Conservation (phyloP, 2,888 invertebrate genomes). For the Chrysodeixis includens region DNA sequence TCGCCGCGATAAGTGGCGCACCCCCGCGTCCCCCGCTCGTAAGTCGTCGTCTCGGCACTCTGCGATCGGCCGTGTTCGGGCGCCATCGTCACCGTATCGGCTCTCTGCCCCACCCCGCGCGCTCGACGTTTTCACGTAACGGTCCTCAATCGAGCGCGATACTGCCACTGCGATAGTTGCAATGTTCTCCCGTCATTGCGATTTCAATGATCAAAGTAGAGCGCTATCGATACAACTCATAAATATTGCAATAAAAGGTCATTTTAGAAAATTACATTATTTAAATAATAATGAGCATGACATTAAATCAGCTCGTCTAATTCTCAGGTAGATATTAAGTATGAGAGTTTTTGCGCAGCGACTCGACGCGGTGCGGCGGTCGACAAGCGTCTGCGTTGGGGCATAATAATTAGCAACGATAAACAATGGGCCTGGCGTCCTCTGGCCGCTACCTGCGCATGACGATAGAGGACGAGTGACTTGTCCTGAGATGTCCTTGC, state of each 20-base stretch:
- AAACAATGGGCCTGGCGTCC: slow-evolving; percentile 88
- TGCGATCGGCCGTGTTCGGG: slow-evolving; percentile 84
- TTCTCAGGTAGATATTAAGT: slow-evolving; percentile 73
- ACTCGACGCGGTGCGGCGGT: slow-evolving; percentile 68
- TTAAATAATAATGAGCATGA: slow-evolving; percentile 22
- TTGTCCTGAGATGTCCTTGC: slow-evolving; percentile 85
- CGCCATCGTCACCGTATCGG: slow-evolving; percentile 84
- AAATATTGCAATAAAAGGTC: slow-evolving; percentile 19
- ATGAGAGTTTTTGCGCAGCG: slow-evolving; percentile 77
- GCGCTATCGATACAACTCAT: slow-evolving; percentile 57
- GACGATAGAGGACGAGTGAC: slow-evolving; percentile 84
- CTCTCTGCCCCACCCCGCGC: slow-evolving; percentile 84
- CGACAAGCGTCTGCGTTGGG: slow-evolving; percentile 82
- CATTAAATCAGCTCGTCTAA: slow-evolving; percentile 59
- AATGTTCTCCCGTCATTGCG: slow-evolving; percentile 74
- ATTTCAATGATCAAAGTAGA: slow-evolving; percentile 73
- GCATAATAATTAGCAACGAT: slow-evolving; percentile 88
- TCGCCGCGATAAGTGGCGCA: slow-evolving; percentile 89
- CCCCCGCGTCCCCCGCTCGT: slow-evolving; percentile 86
- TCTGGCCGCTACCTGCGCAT: slow-evolving; percentile 87
- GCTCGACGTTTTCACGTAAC: slow-evolving; percentile 88
- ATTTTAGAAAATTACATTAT: slow-evolving; percentile 13
- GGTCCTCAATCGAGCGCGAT: slow-evolving; percentile 89
- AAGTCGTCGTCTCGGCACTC: slow-evolving; percentile 86
- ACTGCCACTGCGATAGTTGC: slow-evolving; percentile 84